Base-by-base conservation (phyloP, 2,888 invertebrate genomes). In the Acrobasis suavella region DNA sequence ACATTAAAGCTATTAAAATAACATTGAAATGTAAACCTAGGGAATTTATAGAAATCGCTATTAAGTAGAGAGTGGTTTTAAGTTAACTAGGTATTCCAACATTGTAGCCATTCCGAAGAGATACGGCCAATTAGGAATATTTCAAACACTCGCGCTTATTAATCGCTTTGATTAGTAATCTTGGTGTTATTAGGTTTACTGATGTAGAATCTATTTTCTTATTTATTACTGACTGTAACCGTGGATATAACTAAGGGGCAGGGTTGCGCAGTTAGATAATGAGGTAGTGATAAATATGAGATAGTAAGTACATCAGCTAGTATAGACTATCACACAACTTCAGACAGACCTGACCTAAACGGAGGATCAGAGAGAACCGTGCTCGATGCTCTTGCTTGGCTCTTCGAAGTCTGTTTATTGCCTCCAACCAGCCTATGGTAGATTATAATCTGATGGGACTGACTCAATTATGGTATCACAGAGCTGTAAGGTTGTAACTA, bases 21-120 rank as follows among this genome's bases (percentile, higher is more conserved):
- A 56, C 42, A 39, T 42, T 42, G 42, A 56, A 56, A 56, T 17
- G 39, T 42, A 39, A 56, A 42, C 39, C 17, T 42, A 39, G 55
- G 38, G 56, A 37, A 50, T 62, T 54, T 50, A 22, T 62, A 62
- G 62, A 62, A 62, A 62, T 49, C 55, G 54, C 62, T 32, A 62
- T 50, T 49, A 62, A 55, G 46, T 50, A 17, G 62, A 62, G 55
- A 62, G 62, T 62, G 37, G 55, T 49, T 50, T 52, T 38, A 62
- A 46, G n/a, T 54, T 46, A 49, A 61, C 46, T 61, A 46, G 42
- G 54, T 54, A 61, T 49, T 15, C 49, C 46, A 37, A 62, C 62
- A 49, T 54, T 62, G 49, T 62, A 46, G 37, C 55, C 49, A 55
- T 62, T 62, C 55, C 46, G n/a, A 49, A 49, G 16, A 49, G 54